Base-by-base conservation (phyloP, 2,797 vertebrate genomes). In the Rhyacichthys aspro region DNA sequence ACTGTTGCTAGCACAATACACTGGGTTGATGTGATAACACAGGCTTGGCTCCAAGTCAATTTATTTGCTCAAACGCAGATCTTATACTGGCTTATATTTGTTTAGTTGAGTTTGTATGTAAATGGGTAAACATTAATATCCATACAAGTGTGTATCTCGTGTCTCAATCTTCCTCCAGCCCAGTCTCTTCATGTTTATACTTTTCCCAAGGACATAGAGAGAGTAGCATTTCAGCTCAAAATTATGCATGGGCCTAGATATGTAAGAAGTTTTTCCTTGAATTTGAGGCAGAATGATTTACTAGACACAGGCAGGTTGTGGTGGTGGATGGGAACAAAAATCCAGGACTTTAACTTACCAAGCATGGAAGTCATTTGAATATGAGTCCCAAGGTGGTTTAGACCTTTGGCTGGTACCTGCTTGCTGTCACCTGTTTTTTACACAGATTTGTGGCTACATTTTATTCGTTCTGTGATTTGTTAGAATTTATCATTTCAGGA, bases 21-120 rank as follows among this genome's bases (percentile, higher is more conserved):
- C 82, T 71, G 79, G 77, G 71, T 81, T 41, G 62, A 49, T 55
- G 65, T 86, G 91, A 92, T 93, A 93, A 86, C 80, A 78, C 81
- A 79, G 83, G 88, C 82, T 76, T 63, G 72, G 69, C 70, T 69
- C 65, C 75, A 82, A 84, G 73, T 80, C 53, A 15, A 55, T 75
- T 76, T 76, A 81, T 83, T 91, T 90, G 79, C 78, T 83, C 78
- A 89, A 90, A 92, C 87, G 76, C 84, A 84, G 84, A 81, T 84
- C 72, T 71, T 86, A 78, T 74, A 48, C 39, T 32, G 53, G 39
- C 52, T 58, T 74, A 72, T 78, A 57, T 67, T 67, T 72, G 61
- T 80, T 72, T 70, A 68, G 69, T 69, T 34, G 23, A 53, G 70
- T 69, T 61, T 72, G 59, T 68, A 83, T 84, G 83, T 63, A 82